These are phyloP conservation scores for Thera britannica DNA, from an alignment of 2,888 invertebrate species.

Conservation along the genomic window DNA sequence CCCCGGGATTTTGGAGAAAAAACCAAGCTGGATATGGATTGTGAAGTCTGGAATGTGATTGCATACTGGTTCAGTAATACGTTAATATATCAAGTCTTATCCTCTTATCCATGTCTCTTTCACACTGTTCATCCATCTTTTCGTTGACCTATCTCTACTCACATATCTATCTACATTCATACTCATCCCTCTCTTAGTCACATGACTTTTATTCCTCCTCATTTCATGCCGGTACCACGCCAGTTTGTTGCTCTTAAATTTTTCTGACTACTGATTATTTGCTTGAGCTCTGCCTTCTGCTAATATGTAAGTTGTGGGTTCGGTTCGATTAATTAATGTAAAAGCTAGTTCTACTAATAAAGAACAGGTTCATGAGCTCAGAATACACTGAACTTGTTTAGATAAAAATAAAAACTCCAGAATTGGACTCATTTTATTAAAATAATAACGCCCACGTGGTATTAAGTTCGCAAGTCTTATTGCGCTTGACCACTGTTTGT, in stretches of 20 bases:
- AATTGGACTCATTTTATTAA: constrained; percentile 60
- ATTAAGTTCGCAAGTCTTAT: constrained; percentile 65
- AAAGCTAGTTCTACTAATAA: not conserved
- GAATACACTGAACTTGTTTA: constrained; percentile 36
- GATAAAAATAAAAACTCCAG: constrained; percentile 47
- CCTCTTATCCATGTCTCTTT: too few relatives aligned
- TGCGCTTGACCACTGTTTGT: constrained; percentile 43
- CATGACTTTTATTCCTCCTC: too few relatives aligned
- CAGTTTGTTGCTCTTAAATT: not conserved
- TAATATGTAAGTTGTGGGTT: too few relatives aligned
- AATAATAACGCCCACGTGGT: constrained; percentile 71
- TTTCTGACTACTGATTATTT: too few relatives aligned
- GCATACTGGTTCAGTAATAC: constrained; percentile 1
- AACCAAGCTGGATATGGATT: constrained; percentile 29
- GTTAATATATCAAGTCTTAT: constrained; percentile 15
- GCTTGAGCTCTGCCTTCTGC: too few relatives aligned
- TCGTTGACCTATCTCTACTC: too few relatives aligned
- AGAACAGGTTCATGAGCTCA: not conserved
- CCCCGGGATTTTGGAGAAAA: constrained; percentile 38
- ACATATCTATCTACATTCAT: too few relatives aligned
- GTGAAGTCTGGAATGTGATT: not conserved
- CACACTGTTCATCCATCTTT: too few relatives aligned
- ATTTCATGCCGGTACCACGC: too few relatives aligned
- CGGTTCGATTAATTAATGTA: not conserved
- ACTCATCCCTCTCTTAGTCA: too few relatives aligned